phyloP scores from a whole-genome alignment of 53 echinoderm and acorn worm species.

The Echinarachnius parma region DNA sequence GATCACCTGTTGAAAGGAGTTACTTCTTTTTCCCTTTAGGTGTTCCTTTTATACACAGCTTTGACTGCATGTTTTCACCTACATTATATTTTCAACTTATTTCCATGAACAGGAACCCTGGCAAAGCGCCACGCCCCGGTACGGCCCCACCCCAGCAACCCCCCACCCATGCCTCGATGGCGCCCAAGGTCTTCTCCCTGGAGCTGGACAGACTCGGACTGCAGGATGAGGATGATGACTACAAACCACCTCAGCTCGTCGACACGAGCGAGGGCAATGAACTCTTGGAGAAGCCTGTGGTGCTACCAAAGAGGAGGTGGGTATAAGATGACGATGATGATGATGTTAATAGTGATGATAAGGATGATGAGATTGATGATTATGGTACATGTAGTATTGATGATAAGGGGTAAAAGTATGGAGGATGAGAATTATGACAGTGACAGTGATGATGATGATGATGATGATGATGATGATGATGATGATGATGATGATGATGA shows the following conservation, averaged over 20 bases:
- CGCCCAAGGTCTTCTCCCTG: constrained; percentile 76
- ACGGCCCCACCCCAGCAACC: constrained; percentile 59
- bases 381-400: background rate
- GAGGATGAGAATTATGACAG: background rate
- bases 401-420: background rate
- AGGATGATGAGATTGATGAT: too few species aligned
- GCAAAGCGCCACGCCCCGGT: constrained; percentile 54
- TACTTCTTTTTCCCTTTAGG: too few species aligned
- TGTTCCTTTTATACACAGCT: too few species aligned
- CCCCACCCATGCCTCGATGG: constrained; percentile 1
- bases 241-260: constrained; percentile 51
- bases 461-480: constrained; percentile 38
- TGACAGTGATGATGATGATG: constrained; percentile 36
- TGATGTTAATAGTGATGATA: too few species aligned
- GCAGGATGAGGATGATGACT: constrained; percentile 46
- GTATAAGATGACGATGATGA: constrained; percentile 1
- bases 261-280: constrained; percentile 70
- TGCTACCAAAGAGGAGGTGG: constrained; percentile 78
- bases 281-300: constrained; percentile 61
- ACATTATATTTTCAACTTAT: too few species aligned
- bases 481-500: constrained; percentile 36
- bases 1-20: too few species aligned
- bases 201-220: constrained; percentile 83
- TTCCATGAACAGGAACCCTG: constrained; percentile 68
- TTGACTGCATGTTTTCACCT: too few species aligned